These are phyloP conservation scores for Sinocyclocheilus anophthalmus DNA, from an alignment of 2,113 vertebrate species.

Conservation along the genomic window DNA sequence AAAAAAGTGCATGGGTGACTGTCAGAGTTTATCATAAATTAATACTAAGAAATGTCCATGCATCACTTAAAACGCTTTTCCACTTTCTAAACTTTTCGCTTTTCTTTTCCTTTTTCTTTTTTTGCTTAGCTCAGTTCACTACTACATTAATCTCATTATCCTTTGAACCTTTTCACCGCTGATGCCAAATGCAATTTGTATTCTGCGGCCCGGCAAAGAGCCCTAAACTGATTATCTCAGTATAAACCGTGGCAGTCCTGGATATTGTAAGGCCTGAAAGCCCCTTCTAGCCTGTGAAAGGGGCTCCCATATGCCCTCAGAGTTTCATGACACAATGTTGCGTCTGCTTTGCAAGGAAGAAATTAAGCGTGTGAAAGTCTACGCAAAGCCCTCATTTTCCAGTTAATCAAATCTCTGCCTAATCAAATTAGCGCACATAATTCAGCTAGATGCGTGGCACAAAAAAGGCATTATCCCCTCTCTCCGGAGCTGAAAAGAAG, in stretches of 20 bases:
- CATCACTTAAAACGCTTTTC: conserved; percentile 75
- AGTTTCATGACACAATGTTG: conserved; percentile 99
- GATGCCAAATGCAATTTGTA: conserved; percentile 99
- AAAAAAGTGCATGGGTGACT: conserved; percentile 52
- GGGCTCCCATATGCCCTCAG: conserved; percentile 98
- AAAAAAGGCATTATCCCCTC: conserved; percentile 97
- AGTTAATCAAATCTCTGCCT: conserved; percentile 99
- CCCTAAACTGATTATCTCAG: conserved; percentile 99
- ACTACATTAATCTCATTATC: conserved; percentile 99
- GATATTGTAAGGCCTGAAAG: conserved; percentile 98
- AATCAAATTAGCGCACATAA: conserved; percentile 99
- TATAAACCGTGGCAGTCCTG: conserved; percentile 97
- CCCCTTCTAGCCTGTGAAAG: conserved; percentile 91
- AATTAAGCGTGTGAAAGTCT: conserved; percentile 99
- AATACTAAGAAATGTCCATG: conserved; percentile 68
- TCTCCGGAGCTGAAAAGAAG: conserved; percentile 96
- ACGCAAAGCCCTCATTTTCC: conserved; percentile 99
- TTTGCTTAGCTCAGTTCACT: conserved; percentile 90
- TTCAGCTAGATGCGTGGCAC: conserved; percentile 98
- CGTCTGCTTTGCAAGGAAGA: conserved; percentile 99
- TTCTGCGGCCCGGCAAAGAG: conserved; percentile 93
- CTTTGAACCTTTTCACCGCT: conserved; percentile 98
- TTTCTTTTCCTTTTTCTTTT: conserved; percentile 60
- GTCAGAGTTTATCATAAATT: neutral
- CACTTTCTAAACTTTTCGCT: conserved; percentile 61